Conservation (phyloP, 2,797 vertebrate genomes). For the Oreonectes daqikongensis region DNA sequence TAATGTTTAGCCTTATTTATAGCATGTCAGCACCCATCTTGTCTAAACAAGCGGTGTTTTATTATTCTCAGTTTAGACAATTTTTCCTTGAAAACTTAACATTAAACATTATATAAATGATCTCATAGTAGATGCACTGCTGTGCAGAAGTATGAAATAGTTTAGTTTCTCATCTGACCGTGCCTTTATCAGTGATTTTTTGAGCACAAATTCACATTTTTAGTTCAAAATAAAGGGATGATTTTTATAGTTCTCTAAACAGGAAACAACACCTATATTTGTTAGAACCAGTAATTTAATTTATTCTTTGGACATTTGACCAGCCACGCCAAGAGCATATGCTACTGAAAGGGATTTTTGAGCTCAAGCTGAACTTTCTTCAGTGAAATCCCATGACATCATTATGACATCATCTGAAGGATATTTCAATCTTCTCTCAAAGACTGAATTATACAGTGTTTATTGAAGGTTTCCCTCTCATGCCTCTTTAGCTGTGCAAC, state of each 20-base stretch:
- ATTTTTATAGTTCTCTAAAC: conserved; percentile 6
- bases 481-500: background rate
- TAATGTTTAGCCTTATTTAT: background rate
- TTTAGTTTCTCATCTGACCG: too few species aligned
- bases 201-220: background rate
- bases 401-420: background rate
- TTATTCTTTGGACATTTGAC: background rate
- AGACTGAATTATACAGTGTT: background rate
- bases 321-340: background rate
- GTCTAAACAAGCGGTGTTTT: background rate
- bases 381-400: background rate
- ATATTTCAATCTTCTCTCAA: background rate
- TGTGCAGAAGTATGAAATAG: too few species aligned
- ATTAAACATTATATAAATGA: too few species aligned
- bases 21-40: background rate
- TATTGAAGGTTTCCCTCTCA: background rate
- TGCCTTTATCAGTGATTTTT: too few species aligned
- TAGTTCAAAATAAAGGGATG: background rate
- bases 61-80: too few species aligned
- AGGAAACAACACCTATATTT: background rate
- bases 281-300: conserved; percentile 14
- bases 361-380: background rate
- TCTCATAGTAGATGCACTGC: too few species aligned
- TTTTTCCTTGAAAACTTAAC: background rate
- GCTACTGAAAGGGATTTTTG: background rate